These are phyloP conservation scores for Catajapyx aquilonaris DNA, from an alignment of 1,140 invertebrate species.

Conservation along the genomic window DNA sequence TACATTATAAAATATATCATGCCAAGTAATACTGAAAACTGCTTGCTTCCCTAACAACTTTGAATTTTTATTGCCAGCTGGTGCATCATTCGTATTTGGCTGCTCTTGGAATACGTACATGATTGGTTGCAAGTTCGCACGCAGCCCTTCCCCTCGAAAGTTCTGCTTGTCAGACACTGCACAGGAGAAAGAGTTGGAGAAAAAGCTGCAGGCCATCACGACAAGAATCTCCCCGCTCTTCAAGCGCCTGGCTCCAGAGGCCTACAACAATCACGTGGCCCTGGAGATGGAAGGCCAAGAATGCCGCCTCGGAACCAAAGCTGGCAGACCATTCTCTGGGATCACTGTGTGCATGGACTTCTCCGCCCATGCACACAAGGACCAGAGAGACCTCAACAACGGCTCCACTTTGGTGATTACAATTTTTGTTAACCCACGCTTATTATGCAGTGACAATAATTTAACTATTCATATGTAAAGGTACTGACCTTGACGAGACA, in stretches of 20 bases:
- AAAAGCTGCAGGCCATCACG: constrained; percentile 26
- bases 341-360: constrained; percentile 35
- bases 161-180: constrained; percentile 26
- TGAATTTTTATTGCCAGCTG: too few relatives aligned
- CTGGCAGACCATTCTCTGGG: constrained; percentile 30
- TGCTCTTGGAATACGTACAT: constrained; percentile 38
- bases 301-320: constrained; percentile 26
- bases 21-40: too few relatives aligned
- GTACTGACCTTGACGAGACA: too few relatives aligned
- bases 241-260: constrained; percentile 25
- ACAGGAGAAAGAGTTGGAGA: constrained; percentile 27
- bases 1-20: too few relatives aligned
- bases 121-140: constrained; percentile 34
- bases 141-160: constrained; percentile 26
- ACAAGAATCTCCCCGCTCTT: constrained; percentile 26
- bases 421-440: too few relatives aligned
- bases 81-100: constrained; percentile 35
- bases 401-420: constrained; percentile 31
- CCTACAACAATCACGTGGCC: constrained; percentile 29
- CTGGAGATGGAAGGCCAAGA: constrained; percentile 25
- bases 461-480: too few relatives aligned
- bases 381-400: constrained; percentile 34
- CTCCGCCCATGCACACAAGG: constrained; percentile 34
- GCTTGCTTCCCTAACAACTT: too few relatives aligned
- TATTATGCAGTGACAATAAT: too few relatives aligned